phyloP scores from a whole-genome alignment of 2,888 invertebrate species.

The Agonopterix subpropinquella region DNA sequence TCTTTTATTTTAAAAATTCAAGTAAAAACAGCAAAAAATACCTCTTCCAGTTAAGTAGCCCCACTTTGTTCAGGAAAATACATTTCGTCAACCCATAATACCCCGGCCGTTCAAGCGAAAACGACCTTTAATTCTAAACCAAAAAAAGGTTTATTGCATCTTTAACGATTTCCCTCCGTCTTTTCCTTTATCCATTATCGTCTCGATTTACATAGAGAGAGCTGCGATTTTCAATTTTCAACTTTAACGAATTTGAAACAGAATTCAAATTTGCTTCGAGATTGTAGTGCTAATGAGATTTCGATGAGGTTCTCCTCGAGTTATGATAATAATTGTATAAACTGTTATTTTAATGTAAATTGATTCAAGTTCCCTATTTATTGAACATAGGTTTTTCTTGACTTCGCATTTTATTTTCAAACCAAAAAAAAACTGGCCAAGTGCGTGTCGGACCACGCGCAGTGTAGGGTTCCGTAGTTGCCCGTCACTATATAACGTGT shows the following conservation, averaged over 20 bases:
- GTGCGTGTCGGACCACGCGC: too few species aligned
- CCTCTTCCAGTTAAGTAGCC: too few species aligned
- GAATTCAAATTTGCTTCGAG: conserved; percentile 13
- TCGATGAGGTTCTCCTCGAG: conserved; percentile 11
- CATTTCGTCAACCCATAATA: too few species aligned
- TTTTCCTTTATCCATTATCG: conserved; percentile 19
- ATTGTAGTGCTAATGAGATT: conserved; percentile 17
- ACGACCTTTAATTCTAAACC: neutral
- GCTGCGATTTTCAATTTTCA: conserved; percentile 25
- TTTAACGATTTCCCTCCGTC: conserved; percentile 9
- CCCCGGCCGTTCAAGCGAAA: neutral
- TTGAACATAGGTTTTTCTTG: neutral
- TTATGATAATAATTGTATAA: conserved; percentile 14
- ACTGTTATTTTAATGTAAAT: conserved; percentile 6
- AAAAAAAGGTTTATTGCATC: neutral
- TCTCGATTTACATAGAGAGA: conserved; percentile 41
- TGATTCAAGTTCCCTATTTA: conserved; percentile 5
- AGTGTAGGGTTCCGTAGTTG: too few species aligned
- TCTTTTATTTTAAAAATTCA: too few species aligned
- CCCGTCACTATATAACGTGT: too few species aligned
- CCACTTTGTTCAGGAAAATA: too few species aligned
- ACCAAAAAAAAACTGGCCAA: too few species aligned
- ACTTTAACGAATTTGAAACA: conserved; percentile 29
- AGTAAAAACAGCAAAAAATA: too few species aligned
- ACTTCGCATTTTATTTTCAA: too few species aligned